phyloP scores from a whole-genome alignment of 2,888 invertebrate genomes.

The Gymnocheta viridis region DNA sequence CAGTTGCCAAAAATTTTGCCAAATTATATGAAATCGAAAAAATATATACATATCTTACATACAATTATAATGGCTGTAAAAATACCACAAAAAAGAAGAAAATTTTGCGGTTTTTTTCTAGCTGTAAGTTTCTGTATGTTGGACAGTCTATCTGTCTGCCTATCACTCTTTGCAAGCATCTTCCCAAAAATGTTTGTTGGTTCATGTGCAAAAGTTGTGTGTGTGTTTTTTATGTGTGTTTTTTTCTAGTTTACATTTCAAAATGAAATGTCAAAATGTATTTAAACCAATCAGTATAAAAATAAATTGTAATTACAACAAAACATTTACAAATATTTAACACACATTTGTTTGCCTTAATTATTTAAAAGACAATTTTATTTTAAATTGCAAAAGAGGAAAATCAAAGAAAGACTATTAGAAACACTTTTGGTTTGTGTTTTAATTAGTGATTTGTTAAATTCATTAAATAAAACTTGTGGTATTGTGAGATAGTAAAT shows the following conservation, averaged over 20 bases:
- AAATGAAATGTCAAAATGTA: constrained; percentile 55
- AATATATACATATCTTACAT: constrained; percentile 1
- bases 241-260: constrained; percentile 30
- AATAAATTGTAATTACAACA: constrained; percentile 35
- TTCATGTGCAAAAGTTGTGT: constrained; percentile 20
- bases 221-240: neutral
- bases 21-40: constrained; percentile 54
- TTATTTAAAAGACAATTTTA: constrained; percentile 18
- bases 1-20: constrained; percentile 69
- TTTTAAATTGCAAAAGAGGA: neutral
- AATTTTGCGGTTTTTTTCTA: constrained; percentile 38
- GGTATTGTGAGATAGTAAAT: neutral
- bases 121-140: constrained; percentile 40
- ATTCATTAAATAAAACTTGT: neutral
- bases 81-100: neutral
- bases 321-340: constrained; percentile 48
- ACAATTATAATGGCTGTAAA: constrained; percentile 39
- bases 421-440: neutral
- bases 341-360: constrained; percentile 23
- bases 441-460: neutral
- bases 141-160: constrained; percentile 42
- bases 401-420: neutral
- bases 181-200: constrained; percentile 29
- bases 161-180: constrained; percentile 13
- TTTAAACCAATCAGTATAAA: constrained; percentile 33